phyloP scores from a whole-genome alignment of 2,797 vertebrate genomes.

The Coregonus sp. region DNA sequence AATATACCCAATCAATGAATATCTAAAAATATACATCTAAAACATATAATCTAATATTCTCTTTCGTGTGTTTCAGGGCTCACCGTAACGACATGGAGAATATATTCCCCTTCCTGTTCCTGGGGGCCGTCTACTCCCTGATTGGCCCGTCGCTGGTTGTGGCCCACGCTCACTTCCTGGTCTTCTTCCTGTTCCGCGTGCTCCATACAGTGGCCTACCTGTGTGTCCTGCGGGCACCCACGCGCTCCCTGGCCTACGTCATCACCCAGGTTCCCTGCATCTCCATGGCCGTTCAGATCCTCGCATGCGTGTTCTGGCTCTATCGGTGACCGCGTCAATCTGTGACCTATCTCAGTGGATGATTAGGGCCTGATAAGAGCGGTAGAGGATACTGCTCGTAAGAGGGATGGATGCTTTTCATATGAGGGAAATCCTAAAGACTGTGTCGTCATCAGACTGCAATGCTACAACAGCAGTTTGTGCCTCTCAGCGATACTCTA shows the following conservation, averaged over 20 bases:
- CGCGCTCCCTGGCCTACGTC: conserved; percentile 84
- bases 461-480: background rate
- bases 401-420: background rate
- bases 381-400: no score
- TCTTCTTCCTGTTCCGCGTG: conserved; percentile 82
- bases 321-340: background rate
- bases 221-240: conserved; percentile 78
- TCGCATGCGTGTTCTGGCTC: conserved; percentile 60
- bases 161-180: conserved; percentile 87
- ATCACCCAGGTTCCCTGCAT: conserved; percentile 88
- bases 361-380: no score
- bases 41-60: background rate
- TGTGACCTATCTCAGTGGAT: background rate
- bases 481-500: background rate
- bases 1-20: no score
- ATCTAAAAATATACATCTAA: background rate
- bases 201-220: conserved; percentile 88
- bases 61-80: conserved; percentile 72
- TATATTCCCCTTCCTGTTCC: conserved; percentile 93
- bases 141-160: conserved; percentile 74
- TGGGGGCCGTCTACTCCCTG: conserved; percentile 88
- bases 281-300: conserved; percentile 92
- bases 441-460: background rate
- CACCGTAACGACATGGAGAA: conserved; percentile 93
- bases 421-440: background rate